Evolutionary conservation across 2,888 invertebrate genomes (phyloP).

Genomic region (Cheilosia soror): DNA sequence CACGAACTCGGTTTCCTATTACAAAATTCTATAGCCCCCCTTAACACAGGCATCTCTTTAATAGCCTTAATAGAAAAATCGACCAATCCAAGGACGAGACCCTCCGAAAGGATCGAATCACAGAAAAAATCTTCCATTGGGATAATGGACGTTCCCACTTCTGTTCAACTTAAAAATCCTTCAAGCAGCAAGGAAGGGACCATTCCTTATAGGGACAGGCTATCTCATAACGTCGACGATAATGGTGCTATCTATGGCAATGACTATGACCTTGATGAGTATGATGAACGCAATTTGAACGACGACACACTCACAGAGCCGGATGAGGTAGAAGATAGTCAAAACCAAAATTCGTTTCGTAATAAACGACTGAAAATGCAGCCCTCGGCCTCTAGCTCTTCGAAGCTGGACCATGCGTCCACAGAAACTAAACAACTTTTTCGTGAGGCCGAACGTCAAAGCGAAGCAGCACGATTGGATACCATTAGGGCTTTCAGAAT

Average conservation of each 20-base stretch:
- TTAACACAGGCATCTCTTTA: conserved; percentile 56
- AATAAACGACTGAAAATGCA: conserved; percentile 48
- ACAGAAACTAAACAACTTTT: conserved; percentile 32
- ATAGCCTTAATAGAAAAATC: conserved; percentile 40
- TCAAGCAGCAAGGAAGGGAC: not conserved
- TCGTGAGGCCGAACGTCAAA: conserved; percentile 40
- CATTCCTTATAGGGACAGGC: conserved; percentile 5
- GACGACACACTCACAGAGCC: conserved; percentile 7
- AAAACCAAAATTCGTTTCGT: conserved; percentile 13
- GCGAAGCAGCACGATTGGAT: conserved; percentile 43
- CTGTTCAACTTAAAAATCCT: conserved; percentile 13
- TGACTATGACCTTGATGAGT: conserved; percentile 56
- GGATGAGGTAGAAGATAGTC: not conserved
- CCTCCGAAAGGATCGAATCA: conserved; percentile 25
- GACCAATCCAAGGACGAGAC: conserved; percentile 12
- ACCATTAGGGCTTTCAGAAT: conserved; percentile 44
- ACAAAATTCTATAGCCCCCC: conserved; percentile 25
- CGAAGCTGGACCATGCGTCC: conserved; percentile 5
- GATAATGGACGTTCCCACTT: conserved; percentile 27
- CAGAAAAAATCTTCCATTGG: conserved; percentile 32
- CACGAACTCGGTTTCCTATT: conserved; percentile 38
- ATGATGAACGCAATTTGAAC: conserved; percentile 49
- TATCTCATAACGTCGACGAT: not conserved
- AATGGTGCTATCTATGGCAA: conserved; percentile 1
- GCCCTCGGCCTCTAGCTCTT: not conserved